A percentile compares a stretch with the other conserved stretches of the same genome.
These are phyloP conservation scores for Meloidogyne chitwoodi DNA, from an alignment of 1,140 invertebrate species.

Conservation along the genomic window DNA sequence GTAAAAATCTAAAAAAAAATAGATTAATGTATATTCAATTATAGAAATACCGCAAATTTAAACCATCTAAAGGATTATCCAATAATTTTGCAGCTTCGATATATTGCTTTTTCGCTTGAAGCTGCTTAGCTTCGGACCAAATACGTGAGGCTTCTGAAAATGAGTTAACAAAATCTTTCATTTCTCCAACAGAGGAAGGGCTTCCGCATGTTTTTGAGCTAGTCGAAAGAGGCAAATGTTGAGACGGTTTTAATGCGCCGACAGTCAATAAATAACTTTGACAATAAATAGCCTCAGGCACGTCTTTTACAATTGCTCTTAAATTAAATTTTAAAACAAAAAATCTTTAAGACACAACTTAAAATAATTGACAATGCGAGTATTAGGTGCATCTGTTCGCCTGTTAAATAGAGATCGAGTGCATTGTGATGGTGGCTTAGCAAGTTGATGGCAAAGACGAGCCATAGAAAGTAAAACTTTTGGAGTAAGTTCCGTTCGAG, in stretches of 20 bases:
- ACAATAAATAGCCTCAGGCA: slow-evolving; percentile 11
- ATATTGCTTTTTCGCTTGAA: slow-evolving; percentile 5
- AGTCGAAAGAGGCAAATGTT: not conserved
- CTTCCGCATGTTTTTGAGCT: not conserved
- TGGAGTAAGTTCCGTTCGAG: slow-evolving; percentile 8
- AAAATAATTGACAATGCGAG: slow-evolving; percentile 4
- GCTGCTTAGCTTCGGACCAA: not conserved
- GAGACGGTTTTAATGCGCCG: not conserved
- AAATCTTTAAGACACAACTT: not conserved
- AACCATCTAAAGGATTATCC: not conserved
- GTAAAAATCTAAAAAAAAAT: not conserved
- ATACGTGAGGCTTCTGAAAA: not conserved
- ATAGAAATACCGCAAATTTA: not conserved
- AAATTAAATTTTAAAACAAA: slow-evolving; percentile 2
- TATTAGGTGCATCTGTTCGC: not conserved
- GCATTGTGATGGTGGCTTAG: not conserved
- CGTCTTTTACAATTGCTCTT: slow-evolving; percentile 13
- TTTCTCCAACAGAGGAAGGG: not conserved
- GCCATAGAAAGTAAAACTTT: slow-evolving; percentile 8
- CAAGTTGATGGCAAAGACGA: not conserved
- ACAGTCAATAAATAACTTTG: slow-evolving; percentile 2
- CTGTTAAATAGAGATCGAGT: not conserved
- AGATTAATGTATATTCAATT: not conserved
- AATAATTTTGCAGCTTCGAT: slow-evolving; percentile 9
- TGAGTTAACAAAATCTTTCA: not conserved